Evolutionary conservation across 2,888 invertebrate species (phyloP), one percentile per base, ranked within the genome.

Genomic region (Diarsia dahlii): DNA sequence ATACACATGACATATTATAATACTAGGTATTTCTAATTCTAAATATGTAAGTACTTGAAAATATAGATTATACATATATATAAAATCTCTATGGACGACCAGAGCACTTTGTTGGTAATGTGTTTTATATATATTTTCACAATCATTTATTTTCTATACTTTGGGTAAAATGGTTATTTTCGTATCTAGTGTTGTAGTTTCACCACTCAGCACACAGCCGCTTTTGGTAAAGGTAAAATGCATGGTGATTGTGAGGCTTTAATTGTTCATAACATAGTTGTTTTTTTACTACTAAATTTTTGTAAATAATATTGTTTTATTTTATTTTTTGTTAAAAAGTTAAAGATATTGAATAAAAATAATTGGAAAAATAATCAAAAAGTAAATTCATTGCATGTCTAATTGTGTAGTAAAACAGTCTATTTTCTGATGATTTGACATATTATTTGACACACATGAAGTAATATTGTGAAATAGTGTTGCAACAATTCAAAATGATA

Each of bases 211-310:
- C 93, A 93, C 91, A 89, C 91, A 93, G 94, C 94, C 88, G 94
- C 95, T 95, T 93, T 91, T 89, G 95, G 95, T 95, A 89, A 95
- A 95, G 96, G 96, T 96, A 96, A 95, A 92, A 90, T 94, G 96
- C 96, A 96, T 96, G 96, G 84, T 89, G 90, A 91, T 91, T 93
- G 93, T 90, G 79, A 72, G 54, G 95, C 93, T 96, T 95, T 90
- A 84, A 70, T 82, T 91, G 90, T 92, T 84, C 82, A 78, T 89
- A 89, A 90, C 87, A 89, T 90, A 86, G 83, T 89, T 88, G 89
- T 69, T 64, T 76, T 73, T 71, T 76, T 79, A 73, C 52, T 85
- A 86, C 79, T 79, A 79, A 76, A 71, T 80, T 83, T 69, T 82
- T 85, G 73, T 82, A 54, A 54, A 74, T 76, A 54, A 74, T 76